These are phyloP conservation scores for Machaerirhynchus nigripectus DNA, from an alignment of 2,113 vertebrate species.

Conservation along the genomic window DNA sequence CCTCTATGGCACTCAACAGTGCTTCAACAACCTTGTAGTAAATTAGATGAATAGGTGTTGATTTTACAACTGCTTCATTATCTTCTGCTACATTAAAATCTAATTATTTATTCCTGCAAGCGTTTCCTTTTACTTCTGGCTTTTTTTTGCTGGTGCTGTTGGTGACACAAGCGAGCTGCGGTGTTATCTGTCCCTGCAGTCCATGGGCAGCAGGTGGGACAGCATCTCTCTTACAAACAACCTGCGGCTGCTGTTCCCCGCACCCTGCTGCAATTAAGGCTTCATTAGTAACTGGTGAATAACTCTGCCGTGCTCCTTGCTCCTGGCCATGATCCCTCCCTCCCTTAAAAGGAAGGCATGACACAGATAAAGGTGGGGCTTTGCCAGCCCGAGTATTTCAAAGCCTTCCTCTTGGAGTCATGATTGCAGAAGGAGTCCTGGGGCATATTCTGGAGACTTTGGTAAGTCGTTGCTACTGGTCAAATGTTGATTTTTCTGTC, in stretches of 20 bases:
- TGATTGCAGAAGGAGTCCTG: conserved; percentile 5
- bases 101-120: not conserved
- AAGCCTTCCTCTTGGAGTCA: not conserved
- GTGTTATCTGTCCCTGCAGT: not conserved
- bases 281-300: not conserved
- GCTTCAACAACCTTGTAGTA: not conserved
- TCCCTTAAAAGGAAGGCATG: conserved; percentile 1
- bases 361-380: conserved; percentile 49
- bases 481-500: not conserved
- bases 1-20: not conserved
- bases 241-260: not conserved
- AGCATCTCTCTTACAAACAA: not conserved
- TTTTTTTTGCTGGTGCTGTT: not conserved
- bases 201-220: not conserved
- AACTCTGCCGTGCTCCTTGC: not conserved
- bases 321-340: not conserved
- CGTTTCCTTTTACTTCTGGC: not conserved
- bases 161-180: not conserved
- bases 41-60: not conserved
- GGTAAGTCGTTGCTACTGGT: not conserved
- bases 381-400: conserved; percentile 15
- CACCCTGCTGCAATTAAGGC: not conserved
- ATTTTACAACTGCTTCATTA: not conserved
- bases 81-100: not conserved
- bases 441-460: not conserved